Evolutionary conservation across 2,888 invertebrate genomes (phyloP).

Genomic region (Syrista parreyssii): DNA sequence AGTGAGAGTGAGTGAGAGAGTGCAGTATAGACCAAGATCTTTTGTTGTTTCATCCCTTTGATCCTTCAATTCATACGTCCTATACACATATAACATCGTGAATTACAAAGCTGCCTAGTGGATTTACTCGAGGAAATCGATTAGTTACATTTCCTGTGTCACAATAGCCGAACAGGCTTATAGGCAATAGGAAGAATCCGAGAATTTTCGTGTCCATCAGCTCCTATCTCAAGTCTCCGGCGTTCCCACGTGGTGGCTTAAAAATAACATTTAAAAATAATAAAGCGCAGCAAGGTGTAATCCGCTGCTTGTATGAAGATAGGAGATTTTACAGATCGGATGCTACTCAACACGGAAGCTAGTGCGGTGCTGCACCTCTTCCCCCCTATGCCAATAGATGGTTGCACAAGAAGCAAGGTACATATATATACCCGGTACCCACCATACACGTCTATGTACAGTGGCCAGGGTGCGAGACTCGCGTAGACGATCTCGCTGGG

Average conservation of each 20-base stretch:
- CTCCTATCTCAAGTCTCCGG: background rate
- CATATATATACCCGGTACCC: background rate
- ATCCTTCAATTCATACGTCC: constrained; percentile 22
- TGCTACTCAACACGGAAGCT: background rate
- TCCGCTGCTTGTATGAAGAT: background rate
- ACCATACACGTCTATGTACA: background rate
- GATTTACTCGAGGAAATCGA: background rate
- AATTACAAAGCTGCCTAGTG: background rate
- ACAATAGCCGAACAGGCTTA: background rate
- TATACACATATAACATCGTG: background rate
- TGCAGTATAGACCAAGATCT: constrained; percentile 12
- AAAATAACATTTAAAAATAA: too few relatives aligned
- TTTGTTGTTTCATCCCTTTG: constrained; percentile 50
- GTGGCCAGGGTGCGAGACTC: background rate
- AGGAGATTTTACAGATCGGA: background rate
- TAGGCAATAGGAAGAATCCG: background rate
- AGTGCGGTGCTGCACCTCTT: background rate
- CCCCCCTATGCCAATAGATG: background rate
- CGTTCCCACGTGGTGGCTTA: background rate
- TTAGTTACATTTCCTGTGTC: background rate
- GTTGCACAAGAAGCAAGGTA: background rate
- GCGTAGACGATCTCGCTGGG: background rate
- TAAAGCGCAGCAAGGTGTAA: background rate
- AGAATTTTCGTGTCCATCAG: background rate
- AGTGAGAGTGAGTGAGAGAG: background rate